Percentiles rank a stretch among this genome's conserved stretches.
Conservation (phyloP, 1,140 invertebrate species). For the Bombus waltoni region DNA sequence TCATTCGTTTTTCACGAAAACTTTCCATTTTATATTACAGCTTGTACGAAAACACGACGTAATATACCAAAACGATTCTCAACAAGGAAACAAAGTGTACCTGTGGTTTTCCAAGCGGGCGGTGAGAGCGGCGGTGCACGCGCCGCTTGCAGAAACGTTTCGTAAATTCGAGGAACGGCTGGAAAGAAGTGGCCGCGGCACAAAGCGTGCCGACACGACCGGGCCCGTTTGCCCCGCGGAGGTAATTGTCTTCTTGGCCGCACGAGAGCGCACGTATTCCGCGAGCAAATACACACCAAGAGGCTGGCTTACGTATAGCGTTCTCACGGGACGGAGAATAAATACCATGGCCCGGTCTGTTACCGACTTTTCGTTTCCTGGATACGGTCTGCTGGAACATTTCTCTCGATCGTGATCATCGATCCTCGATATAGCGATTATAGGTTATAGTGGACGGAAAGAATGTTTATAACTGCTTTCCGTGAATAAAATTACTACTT, state of each 20-base stretch:
- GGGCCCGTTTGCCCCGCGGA: conserved; percentile 47
- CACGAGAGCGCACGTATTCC: conserved; percentile 49
- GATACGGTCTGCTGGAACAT: not conserved
- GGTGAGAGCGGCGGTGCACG: not conserved
- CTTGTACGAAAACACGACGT: not conserved
- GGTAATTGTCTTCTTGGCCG: conserved; percentile 50
- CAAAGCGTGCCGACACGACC: conserved; percentile 40
- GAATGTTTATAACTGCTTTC: not conserved
- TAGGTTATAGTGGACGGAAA: not conserved
- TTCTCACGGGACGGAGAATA: conserved; percentile 37
- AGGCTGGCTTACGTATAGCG: not conserved
- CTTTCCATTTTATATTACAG: not conserved
- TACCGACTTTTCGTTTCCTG: conserved; percentile 3
- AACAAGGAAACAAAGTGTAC: not conserved
- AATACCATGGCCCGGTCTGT: conserved; percentile 9
- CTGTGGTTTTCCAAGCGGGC: not conserved
- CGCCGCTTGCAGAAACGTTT: conserved; percentile 34
- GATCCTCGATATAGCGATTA: not conserved
- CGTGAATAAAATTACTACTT: too few relatives aligned
- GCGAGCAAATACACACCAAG: conserved; percentile 34
- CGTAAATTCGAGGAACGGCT: conserved; percentile 38
- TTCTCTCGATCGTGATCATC: not conserved
- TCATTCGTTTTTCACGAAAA: too few relatives aligned
- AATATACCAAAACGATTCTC: not conserved
- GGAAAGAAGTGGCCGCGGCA: conserved; percentile 23